Percentiles rank a stretch among this genome's conserved stretches.
Evolutionary conservation across 2,797 vertebrate species (phyloP).

Genomic region (Enteromius argenteus): DNA sequence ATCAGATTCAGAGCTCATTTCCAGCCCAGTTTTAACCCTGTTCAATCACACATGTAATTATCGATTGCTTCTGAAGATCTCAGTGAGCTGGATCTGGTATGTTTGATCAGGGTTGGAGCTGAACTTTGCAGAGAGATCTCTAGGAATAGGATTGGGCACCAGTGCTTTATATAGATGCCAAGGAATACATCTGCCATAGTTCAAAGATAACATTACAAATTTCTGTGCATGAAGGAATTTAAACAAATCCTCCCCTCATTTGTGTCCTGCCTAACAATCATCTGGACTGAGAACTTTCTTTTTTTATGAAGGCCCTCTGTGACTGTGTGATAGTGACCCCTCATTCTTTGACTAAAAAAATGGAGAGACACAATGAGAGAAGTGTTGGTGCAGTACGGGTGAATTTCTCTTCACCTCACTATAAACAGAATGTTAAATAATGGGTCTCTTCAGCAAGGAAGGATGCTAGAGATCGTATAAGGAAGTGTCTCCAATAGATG

Average conservation of each 20-base stretch:
- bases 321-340: neutral
- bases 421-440: slow-evolving; percentile 45
- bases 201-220: neutral
- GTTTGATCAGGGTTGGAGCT: neutral
- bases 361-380: neutral
- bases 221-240: neutral
- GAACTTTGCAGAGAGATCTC: neutral
- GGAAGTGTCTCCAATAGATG: slow-evolving; percentile 26
- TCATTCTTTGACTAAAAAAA: neutral
- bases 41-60: neutral
- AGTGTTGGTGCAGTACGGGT: neutral
- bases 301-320: slow-evolving; percentile 18
- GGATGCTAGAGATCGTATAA: slow-evolving; percentile 20
- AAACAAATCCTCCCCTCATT: no score
- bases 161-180: neutral
- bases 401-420: slow-evolving; percentile 32
- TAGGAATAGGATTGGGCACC: neutral
- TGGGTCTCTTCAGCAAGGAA: slow-evolving; percentile 25
- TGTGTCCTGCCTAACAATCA: neutral
- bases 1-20: neutral
- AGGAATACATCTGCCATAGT: neutral
- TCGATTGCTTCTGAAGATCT: neutral
- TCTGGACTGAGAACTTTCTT: neutral
- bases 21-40: neutral
- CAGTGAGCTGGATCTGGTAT: neutral